Percentiles rank a stretch among this genome's conserved stretches.
phyloP scores from a whole-genome alignment of 2,113 vertebrate genomes.

The Suricata suricatta region DNA sequence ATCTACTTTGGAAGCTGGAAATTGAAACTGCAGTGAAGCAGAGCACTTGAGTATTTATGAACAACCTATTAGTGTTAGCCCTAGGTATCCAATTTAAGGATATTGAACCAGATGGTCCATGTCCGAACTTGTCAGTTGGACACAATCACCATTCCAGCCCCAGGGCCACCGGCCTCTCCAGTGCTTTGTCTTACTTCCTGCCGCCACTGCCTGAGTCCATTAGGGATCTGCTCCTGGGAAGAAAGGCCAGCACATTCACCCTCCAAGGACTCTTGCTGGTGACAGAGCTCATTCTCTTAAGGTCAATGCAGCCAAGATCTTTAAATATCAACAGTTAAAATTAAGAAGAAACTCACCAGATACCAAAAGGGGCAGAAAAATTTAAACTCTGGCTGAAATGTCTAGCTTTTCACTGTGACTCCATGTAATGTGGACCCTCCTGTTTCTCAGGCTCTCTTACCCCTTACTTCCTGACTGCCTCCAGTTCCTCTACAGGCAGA shows the following conservation, averaged over 20 bases:
- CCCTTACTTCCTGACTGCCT: neutral
- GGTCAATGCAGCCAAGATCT: neutral
- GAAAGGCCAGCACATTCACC: neutral
- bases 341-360: neutral
- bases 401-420: neutral
- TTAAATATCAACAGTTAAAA: neutral
- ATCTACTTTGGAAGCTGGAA: neutral
- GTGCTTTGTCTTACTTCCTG: neutral
- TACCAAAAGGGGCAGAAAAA: neutral
- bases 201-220: neutral
- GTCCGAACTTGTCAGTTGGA: slow-evolving; percentile 2
- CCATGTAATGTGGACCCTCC: fast-evolving
- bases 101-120: neutral
- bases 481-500: fast-evolving
- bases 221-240: neutral
- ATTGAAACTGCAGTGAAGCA: neutral
- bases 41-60: slow-evolving; percentile 26
- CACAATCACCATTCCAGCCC: neutral
- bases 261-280: neutral
- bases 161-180: neutral
- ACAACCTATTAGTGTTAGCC: neutral
- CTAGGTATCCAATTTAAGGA: neutral
- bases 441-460: neutral
- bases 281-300: neutral
- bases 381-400: neutral